Percentiles rank a stretch among this genome's conserved stretches.
Evolutionary conservation across 2,797 vertebrate species (phyloP).

Genomic region (Artibeus lituratus): DNA sequence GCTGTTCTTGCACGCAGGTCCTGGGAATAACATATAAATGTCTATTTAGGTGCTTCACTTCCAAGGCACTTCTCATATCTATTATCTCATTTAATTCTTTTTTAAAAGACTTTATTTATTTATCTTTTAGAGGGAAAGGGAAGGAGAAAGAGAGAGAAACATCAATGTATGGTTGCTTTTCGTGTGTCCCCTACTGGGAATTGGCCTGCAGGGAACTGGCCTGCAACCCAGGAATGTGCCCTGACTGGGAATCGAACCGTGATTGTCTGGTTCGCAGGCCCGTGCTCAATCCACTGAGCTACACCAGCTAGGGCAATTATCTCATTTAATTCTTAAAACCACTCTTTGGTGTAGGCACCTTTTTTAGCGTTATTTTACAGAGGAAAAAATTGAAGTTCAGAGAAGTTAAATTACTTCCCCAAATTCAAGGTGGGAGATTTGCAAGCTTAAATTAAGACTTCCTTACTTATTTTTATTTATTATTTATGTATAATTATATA

Average conservation of each 20-base stretch:
- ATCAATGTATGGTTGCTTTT: too few relatives aligned
- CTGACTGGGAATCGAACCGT: too few relatives aligned
- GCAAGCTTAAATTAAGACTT: background rate
- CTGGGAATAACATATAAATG: background rate
- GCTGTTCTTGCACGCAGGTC: background rate
- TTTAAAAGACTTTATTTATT: too few relatives aligned
- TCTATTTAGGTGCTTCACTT: background rate
- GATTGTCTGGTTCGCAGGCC: too few relatives aligned
- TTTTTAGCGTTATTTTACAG: background rate
- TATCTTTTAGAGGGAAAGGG: too few relatives aligned
- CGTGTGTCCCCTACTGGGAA: too few relatives aligned
- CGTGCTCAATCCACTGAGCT: too few relatives aligned
- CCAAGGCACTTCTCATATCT: background rate
- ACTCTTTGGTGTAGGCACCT: background rate
- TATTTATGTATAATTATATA: background rate
- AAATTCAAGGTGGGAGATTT: background rate
- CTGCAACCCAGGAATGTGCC: too few relatives aligned
- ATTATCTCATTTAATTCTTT: background rate
- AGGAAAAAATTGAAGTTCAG: background rate
- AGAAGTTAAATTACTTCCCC: background rate
- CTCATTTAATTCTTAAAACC: background rate
- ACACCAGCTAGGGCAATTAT: too few relatives aligned
- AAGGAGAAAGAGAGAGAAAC: too few relatives aligned
- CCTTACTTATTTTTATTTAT: background rate
- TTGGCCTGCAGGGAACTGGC: too few relatives aligned